Evolutionary conservation across 2,797 vertebrate genomes (phyloP), one percentile per base, ranked within the genome.

Genomic region (Philypnodon macrostomus): DNA sequence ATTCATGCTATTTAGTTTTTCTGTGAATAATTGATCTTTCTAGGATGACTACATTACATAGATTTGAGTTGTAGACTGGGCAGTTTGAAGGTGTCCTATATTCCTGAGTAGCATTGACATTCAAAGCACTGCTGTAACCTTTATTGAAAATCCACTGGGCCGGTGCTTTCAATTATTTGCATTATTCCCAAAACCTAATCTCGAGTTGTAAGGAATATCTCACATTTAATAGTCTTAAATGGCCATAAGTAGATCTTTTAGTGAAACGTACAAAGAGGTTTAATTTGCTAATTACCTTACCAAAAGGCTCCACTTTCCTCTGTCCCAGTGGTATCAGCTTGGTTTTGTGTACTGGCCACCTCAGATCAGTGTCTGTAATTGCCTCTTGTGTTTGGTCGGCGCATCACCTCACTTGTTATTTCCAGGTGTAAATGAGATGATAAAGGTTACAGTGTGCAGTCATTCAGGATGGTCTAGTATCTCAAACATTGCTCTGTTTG

Each of bases 401-500:
- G 67, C 60, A 52, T 71, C 73, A 48, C 71, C 78, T 80, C 71
- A 45, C 77, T 73, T 72, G 83, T 82, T 84, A 85, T 84, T 86
- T 83, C 75, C 75, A 85, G 68, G 85, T 88, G 82, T 78, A 81
- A 87, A 82, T 85, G 80, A 88, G 80, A 61, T 50, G 67, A 67
- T 57, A 71, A 84, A 86, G 80, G 85, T 85, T 80, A 83, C 59
- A 53, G 73, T 2, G 13, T 26, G 46, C 45, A 33, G 68, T 81
- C 82, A 79, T 86, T 69, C 63, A 61, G 81, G 71, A 81, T 33
- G 65, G 69, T 69, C 73, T 70, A 79, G 78, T 77, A 79, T 84
- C 82, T 79, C 81, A 85, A 81, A 85, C 82, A 74, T 70, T 64
- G 77, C 61, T 47, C 52, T 82, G 83, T 86, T 89, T 89, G 85